A percentile compares a stretch with the other conserved stretches of the same genome.
phyloP scores from a whole-genome alignment of 1,140 invertebrate genomes.

The Zaprionus davidi region DNA sequence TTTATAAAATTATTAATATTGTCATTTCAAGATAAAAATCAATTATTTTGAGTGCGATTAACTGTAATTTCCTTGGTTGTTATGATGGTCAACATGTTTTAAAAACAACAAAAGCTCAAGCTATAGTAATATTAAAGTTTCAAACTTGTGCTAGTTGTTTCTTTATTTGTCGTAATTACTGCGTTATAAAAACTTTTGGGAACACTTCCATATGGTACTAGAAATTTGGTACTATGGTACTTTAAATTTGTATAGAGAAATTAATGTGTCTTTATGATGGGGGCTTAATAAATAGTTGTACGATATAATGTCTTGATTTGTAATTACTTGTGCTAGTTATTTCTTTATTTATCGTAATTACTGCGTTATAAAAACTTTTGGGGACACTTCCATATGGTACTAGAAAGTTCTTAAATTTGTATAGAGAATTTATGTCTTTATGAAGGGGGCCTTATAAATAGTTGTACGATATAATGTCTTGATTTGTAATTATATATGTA shows the following conservation, averaged over 20 bases:
- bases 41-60: too few species aligned
- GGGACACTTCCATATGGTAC: neutral
- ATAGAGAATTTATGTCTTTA: conserved; percentile 58
- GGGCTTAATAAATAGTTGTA: neutral
- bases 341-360: neutral
- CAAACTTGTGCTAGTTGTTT: too few species aligned
- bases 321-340: too few species aligned
- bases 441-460: neutral
- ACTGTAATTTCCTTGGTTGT: too few species aligned
- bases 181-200: neutral
- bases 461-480: neutral
- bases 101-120: too few species aligned
- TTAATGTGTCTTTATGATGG: conserved; percentile 38
- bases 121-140: too few species aligned
- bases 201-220: conserved; percentile 20
- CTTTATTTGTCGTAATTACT: neutral
- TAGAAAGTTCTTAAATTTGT: conserved; percentile 59
- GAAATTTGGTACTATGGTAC: too few species aligned
- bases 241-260: conserved; percentile 56
- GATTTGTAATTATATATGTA: too few species aligned
- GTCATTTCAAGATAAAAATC: too few species aligned
- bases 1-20: too few species aligned
- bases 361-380: neutral
- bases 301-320: too few species aligned
- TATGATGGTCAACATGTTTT: too few species aligned